phyloP scores from a whole-genome alignment of 2,797 vertebrate species.

The Lophius americanus region DNA sequence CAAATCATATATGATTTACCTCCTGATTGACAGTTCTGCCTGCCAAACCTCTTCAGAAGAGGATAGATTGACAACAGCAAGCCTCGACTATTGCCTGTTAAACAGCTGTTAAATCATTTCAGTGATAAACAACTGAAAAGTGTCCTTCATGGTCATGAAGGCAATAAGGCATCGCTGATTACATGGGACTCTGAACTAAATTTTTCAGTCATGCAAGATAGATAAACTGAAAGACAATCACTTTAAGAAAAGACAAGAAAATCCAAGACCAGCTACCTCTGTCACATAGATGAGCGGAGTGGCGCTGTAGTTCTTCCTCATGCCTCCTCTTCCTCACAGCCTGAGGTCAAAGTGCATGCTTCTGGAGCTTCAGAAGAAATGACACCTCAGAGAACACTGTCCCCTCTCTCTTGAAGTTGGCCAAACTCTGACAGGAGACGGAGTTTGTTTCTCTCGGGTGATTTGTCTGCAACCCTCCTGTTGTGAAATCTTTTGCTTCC shows the following conservation, averaged over 20 bases:
- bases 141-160: background rate
- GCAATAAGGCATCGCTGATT: slow-evolving; percentile 4
- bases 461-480: slow-evolving; percentile 34
- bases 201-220: slow-evolving; percentile 1
- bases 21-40: background rate
- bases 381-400: slow-evolving; percentile 42
- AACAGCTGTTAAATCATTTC: background rate
- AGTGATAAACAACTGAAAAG: background rate
- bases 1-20: background rate
- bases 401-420: slow-evolving; percentile 45
- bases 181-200: slow-evolving; percentile 17
- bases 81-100: background rate
- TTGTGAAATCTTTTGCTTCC: slow-evolving; percentile 71
- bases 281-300: slow-evolving; percentile 78
- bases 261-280: slow-evolving; percentile 66
- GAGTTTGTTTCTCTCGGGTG: slow-evolving; percentile 6
- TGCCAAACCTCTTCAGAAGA: background rate
- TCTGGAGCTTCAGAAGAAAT: slow-evolving; percentile 22
- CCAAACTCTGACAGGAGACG: slow-evolving; percentile 36
- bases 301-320: slow-evolving; percentile 76
- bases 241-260: background rate
- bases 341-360: slow-evolving; percentile 61
- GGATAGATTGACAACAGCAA: background rate
- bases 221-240: background rate
- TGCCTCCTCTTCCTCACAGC: slow-evolving; percentile 67